Evolutionary conservation across 2,113 vertebrate species (phyloP), one percentile per base, ranked within the genome.

Genomic region (Hippocampus comes): DNA sequence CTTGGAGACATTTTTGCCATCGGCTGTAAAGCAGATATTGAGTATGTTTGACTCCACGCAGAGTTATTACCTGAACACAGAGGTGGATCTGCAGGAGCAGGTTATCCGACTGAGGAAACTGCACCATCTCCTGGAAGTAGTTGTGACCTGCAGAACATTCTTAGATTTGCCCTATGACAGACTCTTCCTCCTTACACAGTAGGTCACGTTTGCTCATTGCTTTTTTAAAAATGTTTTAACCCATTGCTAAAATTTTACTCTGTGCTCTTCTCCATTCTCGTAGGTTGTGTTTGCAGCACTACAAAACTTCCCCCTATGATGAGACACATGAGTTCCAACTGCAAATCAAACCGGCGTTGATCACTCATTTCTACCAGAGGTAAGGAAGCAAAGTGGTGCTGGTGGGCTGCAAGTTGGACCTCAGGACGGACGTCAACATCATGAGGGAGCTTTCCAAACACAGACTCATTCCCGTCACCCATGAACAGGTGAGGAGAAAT

Each of bases 331-430:
- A 92, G 73, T 99, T 99, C 81, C 93, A 95, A 51, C 88, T 97
- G 77, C 95, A 94, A 5, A 90, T 99, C 82, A 94, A 94, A 86
- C 93, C 95, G 25, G 89, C 90, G 25, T 85, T 94, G 56, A 89
- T 97, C 77, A 94, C 93, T 85, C 92, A 93, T 66, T 95, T 97
- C 65, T 97, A 93, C 84, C 93, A 97, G 77, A 94, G 92, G 97
- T 99, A 93, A 89, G 91, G 3, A 69, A n/a, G 9, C 6, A 98
- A 98, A 90, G 93, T 98, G n/a, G 95, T 99, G 68, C 92, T 99
- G 82, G 96, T 99, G 0, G 96, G 97, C 88, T 98, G 95, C 89
- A 99, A 99, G 86, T 82, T 97, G 92, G 97, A 99, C 90, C 95
- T 96, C 95, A 82, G 97, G 87, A 97, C 96, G 0, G 96, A 98